Base-by-base conservation (phyloP, 2,888 invertebrate species). In the Coelogynopora nodosa region DNA sequence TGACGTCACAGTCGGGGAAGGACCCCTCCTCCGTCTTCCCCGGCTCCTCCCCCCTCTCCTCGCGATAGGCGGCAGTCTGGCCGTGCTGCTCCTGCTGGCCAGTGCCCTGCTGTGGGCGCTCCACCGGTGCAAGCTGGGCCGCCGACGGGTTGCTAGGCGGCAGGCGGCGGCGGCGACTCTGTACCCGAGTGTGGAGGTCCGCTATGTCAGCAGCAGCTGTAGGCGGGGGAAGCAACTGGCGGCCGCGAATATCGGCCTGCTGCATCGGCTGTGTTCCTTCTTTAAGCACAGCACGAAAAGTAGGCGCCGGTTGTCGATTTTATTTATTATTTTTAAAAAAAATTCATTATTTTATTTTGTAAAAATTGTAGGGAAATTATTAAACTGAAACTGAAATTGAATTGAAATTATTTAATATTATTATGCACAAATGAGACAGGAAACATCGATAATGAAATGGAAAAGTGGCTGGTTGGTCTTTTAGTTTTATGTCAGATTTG, bases 31-130 rank as follows among this genome's bases (percentile, higher is more conserved):
- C 18, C 23, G 5, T 26, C 18, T 26, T n/a, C 23, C 2, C 2
- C 5, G 27, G 5, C 18, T 23, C 23, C 74, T 13, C 2, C 74
- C 74, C 18, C 2, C 27, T 10, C 5, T 74, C 23, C 23, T 74
- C 2, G 5, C 23, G 2, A n/a, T n/a, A n/a, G n/a, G n/a, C n/a
- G 74, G 23, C 5, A n/a, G 18, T 26, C 23, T 5, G 18, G 23
- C 2, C 74, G 23, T 2, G 2, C 23, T 74, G 2, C 23, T 74
- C 74, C 74, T 74, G 5, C 74, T 74, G 2, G 74, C 23, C 18
- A 74, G 74, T 74, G 74, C 74, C 74, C 74, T 74, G 74, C 23
- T 74, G 23, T 74, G 74, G 74, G 74, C 74, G 18, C 23, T 74
- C 23, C 2, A 13, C 74, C 74, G 23, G 18, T 74, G 74, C 27